Base-by-base conservation (phyloP, 2,888 invertebrate species). In the Troilus luridus region DNA sequence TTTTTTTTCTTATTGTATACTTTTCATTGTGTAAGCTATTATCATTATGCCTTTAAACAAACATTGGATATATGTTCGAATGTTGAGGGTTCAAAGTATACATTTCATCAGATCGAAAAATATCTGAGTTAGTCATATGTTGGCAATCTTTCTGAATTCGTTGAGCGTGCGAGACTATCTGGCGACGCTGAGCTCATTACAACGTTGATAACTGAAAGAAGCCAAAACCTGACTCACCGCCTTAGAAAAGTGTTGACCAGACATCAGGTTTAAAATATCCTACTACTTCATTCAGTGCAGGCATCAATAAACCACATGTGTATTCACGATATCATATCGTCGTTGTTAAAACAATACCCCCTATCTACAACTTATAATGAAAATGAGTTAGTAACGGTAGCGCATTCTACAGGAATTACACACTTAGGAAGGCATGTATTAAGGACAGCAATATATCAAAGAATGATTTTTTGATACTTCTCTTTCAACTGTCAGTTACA, bases 131-230 rank as follows among this genome's bases (percentile, higher is more conserved):
- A 77, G 72, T 77, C 72, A 77, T 41, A 41, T 0, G 17, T 9
- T 77, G 72, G 72, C 72, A 77, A 77, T 77, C 72, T 77, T 77
- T 77, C 41, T 77, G 72, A 77, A 77, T 77, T 27, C 41, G 72
- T 77, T 41, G 72, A 77, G 72, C 72, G 6, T 41, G 72, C 72
- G 72, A 77, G 72, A 77, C 72, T 41, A 19, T 7, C 12, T 12
- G 72, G 72, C 27, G 72, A 77, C 72, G 72, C 72, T 77, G 72
- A 77, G 72, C 19, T 41, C 72, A 77, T 41, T 77, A 41, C 72
- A 9, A 77, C 24, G 72, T 77, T 77, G 72, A 77, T 77, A 77
- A 77, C 11, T 41, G 19, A 77, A 77, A 41, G 72, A 77, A 41
- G 72, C 41, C 41, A 77, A 77, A 77, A 77, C 72, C 27, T 77